These are phyloP conservation scores for Telmatochromis brichardi DNA, from an alignment of 2,113 vertebrate species.

Conservation along the genomic window DNA sequence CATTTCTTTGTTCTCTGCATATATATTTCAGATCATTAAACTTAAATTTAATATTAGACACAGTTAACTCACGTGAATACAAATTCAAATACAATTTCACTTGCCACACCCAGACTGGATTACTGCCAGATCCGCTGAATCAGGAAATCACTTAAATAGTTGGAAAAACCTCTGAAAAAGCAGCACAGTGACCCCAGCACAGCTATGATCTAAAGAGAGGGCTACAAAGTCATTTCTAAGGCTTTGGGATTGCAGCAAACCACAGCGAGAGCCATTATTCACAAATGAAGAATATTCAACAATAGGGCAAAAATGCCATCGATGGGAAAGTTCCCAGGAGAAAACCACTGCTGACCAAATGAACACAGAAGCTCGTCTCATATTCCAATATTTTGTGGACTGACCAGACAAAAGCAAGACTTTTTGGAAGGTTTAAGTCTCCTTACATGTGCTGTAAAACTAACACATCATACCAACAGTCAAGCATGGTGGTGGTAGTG, in stretches of 20 bases:
- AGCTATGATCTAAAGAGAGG: neutral
- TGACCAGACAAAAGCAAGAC: neutral
- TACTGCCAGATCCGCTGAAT: neutral
- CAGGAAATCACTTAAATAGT: neutral
- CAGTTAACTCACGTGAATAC: neutral
- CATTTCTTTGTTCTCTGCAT: neutral
- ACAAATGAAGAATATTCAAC: neutral
- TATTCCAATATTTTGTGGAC: neutral
- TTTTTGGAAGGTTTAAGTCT: neutral
- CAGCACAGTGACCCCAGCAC: neutral
- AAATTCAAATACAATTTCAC: neutral
- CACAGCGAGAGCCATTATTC: neutral
- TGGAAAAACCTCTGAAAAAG: neutral
- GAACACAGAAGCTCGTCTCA: neutral
- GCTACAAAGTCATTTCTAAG: neutral
- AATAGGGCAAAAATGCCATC: neutral
- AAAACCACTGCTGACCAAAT: neutral
- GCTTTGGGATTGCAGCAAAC: neutral
- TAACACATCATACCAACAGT: neutral
- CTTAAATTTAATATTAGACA: neutral
- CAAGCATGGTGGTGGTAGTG: neutral
- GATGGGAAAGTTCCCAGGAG: neutral
- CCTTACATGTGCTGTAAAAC: neutral
- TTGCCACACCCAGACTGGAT: neutral
- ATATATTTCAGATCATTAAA: neutral